Evolutionary conservation across 2,888 invertebrate genomes (phyloP).

Genomic region (Spicauda simplicius): DNA sequence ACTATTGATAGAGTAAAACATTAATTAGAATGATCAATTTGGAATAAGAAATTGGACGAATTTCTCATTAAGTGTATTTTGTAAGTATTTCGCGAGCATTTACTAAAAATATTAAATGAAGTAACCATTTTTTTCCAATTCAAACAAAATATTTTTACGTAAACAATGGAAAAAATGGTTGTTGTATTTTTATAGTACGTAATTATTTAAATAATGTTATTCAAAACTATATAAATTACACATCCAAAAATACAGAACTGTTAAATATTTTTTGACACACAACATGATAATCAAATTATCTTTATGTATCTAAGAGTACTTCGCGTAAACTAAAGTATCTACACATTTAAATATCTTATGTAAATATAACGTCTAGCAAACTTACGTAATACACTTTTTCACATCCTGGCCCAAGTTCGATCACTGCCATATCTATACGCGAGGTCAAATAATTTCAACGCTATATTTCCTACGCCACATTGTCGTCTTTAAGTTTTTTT

Average conservation of each 20-base stretch:
- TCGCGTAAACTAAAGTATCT: background rate
- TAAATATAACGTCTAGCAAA: constrained; percentile 2
- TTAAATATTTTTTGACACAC: background rate
- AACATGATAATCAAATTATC: background rate
- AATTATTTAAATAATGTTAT: too few relatives aligned
- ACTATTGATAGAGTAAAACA: constrained; percentile 51
- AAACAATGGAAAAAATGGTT: too few relatives aligned
- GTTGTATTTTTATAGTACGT: too few relatives aligned
- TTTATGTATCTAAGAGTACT: background rate
- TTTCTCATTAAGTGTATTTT: too few relatives aligned
- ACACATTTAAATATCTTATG: background rate
- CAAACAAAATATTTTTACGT: too few relatives aligned
- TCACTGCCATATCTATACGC: background rate
- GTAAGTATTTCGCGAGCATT: too few relatives aligned
- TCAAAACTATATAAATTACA: constrained; percentile 15
- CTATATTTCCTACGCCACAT: background rate
- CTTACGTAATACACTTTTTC: background rate
- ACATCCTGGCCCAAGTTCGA: background rate
- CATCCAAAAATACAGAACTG: background rate
- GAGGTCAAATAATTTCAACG: background rate
- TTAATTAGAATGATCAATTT: constrained; percentile 52
- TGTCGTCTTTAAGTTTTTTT: background rate
- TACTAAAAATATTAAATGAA: too few relatives aligned
- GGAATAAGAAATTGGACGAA: too few relatives aligned
- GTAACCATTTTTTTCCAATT: too few relatives aligned